A percentile compares a stretch with the other conserved stretches of the same genome.
Conservation (phyloP, 1,140 invertebrate species). For the Oscheius sp. region DNA sequence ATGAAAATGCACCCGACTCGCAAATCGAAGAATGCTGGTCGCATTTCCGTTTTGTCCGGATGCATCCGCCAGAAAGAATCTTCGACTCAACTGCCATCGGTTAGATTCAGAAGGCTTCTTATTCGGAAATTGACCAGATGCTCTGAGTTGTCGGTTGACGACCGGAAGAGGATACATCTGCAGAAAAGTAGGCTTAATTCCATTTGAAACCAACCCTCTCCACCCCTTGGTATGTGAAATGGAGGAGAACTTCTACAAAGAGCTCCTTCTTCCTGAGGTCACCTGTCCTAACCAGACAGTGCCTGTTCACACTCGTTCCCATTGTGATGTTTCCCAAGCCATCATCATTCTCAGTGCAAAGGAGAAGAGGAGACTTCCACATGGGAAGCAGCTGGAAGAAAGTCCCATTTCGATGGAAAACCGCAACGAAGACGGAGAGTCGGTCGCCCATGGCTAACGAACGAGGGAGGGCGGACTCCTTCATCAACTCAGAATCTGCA, state of each 20-base stretch:
- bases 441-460: not conserved
- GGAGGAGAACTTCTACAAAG: slow-evolving; percentile 1
- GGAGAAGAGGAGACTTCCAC: not conserved
- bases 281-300: not conserved
- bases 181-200: slow-evolving; percentile 13
- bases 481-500: slow-evolving; percentile 7
- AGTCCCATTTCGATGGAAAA: not conserved
- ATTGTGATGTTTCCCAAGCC: not conserved
- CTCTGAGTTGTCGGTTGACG: slow-evolving; percentile 53
- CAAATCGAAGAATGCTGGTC: slow-evolving; percentile 45
- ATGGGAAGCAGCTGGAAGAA: not conserved
- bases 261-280: not conserved
- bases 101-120: not conserved
- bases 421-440: not conserved
- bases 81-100: slow-evolving; percentile 30
- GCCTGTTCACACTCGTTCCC: not conserved
- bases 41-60: not conserved
- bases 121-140: slow-evolving; percentile 3
- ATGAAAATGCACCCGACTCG: slow-evolving; percentile 54
- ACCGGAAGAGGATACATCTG: slow-evolving; percentile 51
- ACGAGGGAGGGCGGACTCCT: not conserved
- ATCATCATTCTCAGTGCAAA: not conserved
- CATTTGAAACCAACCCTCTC: not conserved
- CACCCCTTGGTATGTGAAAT: not conserved
- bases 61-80: slow-evolving; percentile 51